phyloP scores from a whole-genome alignment of 2,888 invertebrate genomes.

The Morpho achilles region DNA sequence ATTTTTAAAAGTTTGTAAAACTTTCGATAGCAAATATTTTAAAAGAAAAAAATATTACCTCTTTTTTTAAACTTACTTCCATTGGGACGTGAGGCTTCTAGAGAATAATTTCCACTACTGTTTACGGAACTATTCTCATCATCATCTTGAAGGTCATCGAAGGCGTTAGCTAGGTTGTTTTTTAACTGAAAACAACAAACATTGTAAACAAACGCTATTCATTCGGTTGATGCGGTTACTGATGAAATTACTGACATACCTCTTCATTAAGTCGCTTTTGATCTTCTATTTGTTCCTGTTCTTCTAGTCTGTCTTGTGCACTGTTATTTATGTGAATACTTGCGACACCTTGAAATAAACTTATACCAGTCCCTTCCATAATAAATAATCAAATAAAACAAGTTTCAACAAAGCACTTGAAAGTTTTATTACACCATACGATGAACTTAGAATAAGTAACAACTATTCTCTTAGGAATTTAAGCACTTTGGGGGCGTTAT shows the following conservation, averaged over 20 bases:
- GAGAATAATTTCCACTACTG: constrained; percentile 71
- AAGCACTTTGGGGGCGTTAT: not conserved
- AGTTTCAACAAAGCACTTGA: not conserved
- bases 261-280: constrained; percentile 83
- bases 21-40: no score
- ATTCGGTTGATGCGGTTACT: constrained; percentile 1
- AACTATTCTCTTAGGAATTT: not conserved
- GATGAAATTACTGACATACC: constrained; percentile 52
- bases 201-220: constrained; percentile 12
- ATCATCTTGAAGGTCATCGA: constrained; percentile 83
- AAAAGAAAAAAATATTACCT: no score
- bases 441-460: not conserved
- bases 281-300: constrained; percentile 84
- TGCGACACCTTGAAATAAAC: constrained; percentile 84
- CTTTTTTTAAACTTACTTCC: constrained; percentile 32
- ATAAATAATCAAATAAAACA: constrained; percentile 11
- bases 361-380: constrained; percentile 83
- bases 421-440: not conserved
- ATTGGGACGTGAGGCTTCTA: constrained; percentile 56
- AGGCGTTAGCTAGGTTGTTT: constrained; percentile 81
- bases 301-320: constrained; percentile 81
- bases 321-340: constrained; percentile 83
- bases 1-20: no score
- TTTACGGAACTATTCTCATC: constrained; percentile 82
- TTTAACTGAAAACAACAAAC: constrained; percentile 69